Evolutionary conservation across 2,113 vertebrate genomes (phyloP).

Genomic region (Nesogale talazaci): DNA sequence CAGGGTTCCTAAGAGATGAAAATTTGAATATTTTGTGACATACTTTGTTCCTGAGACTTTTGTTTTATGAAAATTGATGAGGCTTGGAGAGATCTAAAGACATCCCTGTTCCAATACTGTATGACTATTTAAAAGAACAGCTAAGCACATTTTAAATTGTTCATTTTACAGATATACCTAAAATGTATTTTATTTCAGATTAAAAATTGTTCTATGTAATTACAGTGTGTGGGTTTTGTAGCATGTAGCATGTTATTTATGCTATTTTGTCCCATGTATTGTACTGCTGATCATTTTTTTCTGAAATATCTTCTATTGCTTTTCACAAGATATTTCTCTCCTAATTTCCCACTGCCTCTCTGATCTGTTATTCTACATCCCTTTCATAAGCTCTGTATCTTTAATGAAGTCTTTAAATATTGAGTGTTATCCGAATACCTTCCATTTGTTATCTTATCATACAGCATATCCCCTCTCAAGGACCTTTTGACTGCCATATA

Average conservation of each 20-base stretch:
- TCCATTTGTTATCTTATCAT: not conserved
- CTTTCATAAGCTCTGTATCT: not conserved
- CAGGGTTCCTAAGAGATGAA: too few species aligned
- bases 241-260: rapidly evolving
- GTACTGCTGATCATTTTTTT: too few species aligned
- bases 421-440: not conserved
- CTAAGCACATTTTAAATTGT: not conserved
- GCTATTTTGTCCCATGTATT: not conserved
- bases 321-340: not conserved
- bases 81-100: not conserved
- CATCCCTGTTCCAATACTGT: too few species aligned
- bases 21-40: not conserved
- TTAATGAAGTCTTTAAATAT: not conserved
- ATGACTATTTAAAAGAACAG: not conserved
- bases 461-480: not conserved
- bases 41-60: not conserved
- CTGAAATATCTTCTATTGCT: not conserved
- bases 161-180: not conserved
- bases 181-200: not conserved
- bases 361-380: not conserved
- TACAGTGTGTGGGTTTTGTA: rapidly evolving
- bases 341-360: not conserved
- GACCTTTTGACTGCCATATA: not conserved
- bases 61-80: not conserved
- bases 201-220: not conserved